Conservation (phyloP, 1,140 invertebrate genomes). For the Dendroctonus ponderosae region DNA sequence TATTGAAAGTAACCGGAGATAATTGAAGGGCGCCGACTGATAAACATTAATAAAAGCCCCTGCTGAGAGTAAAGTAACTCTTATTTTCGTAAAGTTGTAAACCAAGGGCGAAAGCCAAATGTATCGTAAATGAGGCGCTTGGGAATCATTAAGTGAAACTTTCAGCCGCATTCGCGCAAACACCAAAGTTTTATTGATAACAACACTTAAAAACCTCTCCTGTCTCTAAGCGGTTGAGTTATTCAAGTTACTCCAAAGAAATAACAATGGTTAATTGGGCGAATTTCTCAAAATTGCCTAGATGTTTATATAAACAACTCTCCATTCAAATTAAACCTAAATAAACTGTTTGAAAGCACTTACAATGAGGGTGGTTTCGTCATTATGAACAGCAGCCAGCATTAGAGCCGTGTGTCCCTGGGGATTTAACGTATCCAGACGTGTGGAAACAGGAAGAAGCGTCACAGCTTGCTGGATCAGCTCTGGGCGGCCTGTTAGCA, state of each 20-base stretch:
- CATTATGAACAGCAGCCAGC: slow-evolving; percentile 75
- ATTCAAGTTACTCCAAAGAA: background rate
- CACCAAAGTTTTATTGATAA: background rate
- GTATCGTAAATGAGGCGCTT: background rate
- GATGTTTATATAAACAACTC: too few relatives aligned
- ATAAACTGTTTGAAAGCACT: slow-evolving; percentile 30
- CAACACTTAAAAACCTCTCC: slow-evolving; percentile 3
- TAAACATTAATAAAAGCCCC: slow-evolving; percentile 3
- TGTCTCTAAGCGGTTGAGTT: background rate
- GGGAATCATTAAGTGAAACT: slow-evolving; percentile 7
- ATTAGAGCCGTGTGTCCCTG: slow-evolving; percentile 78
- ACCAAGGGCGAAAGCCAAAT: slow-evolving; percentile 1
- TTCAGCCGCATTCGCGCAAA: background rate
- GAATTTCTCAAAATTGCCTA: background rate
- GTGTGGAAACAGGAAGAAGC: slow-evolving; percentile 69
- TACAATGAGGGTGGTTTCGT: slow-evolving; percentile 70
- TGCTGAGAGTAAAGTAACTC: background rate
- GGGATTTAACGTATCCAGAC: slow-evolving; percentile 74
- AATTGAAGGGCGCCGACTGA: background rate
- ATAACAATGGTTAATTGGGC: background rate
- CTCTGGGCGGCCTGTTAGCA: slow-evolving; percentile 73
- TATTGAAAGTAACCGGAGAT: background rate
- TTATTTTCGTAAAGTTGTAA: background rate
- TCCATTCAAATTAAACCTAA: too few relatives aligned
- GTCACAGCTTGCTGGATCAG: slow-evolving; percentile 74